These are phyloP conservation scores for Chaunax sp. DNA, from an alignment of 2,797 vertebrate species.

Conservation along the genomic window DNA sequence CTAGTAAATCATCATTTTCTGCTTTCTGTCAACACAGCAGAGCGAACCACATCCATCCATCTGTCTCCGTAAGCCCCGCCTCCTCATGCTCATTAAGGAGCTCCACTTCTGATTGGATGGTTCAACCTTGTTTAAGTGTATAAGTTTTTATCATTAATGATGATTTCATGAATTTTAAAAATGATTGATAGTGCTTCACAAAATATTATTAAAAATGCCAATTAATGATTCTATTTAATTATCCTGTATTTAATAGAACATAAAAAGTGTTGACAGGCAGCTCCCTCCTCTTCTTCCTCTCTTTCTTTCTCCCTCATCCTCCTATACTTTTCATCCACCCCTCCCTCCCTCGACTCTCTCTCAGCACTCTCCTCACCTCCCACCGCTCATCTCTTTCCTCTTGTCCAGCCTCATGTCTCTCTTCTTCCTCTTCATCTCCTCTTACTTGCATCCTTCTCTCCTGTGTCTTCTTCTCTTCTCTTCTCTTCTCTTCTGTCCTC, in stretches of 20 bases:
- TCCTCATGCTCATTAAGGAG: constrained; percentile 30
- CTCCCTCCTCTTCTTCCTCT: not conserved
- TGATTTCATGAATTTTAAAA: constrained; percentile 15
- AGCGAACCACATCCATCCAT: constrained; percentile 2
- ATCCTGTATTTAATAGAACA: constrained; percentile 1
- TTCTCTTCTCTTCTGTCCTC: not conserved
- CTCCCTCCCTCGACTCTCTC: too few species aligned
- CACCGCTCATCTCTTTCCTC: not conserved
- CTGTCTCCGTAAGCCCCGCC: constrained; percentile 27
- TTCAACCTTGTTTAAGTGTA: constrained; percentile 13
- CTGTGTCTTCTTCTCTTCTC: not conserved
- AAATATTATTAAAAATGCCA: not conserved
- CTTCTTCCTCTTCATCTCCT: not conserved
- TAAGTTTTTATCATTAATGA: constrained; percentile 21
- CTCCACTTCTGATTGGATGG: constrained; percentile 48
- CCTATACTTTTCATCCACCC: not conserved
- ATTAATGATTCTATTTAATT: not conserved
- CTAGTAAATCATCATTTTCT: constrained; percentile 76
- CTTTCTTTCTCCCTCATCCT: too few species aligned
- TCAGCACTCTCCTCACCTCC: not conserved
- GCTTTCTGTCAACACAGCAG: constrained; percentile 66
- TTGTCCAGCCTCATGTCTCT: too few species aligned
- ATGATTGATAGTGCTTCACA: not conserved
- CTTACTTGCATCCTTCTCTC: not conserved
- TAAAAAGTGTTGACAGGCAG: not conserved